A percentile compares a stretch with the other conserved stretches of the same genome.
Evolutionary conservation across 2,888 invertebrate species (phyloP).

Genomic region (Drosophila recens): DNA sequence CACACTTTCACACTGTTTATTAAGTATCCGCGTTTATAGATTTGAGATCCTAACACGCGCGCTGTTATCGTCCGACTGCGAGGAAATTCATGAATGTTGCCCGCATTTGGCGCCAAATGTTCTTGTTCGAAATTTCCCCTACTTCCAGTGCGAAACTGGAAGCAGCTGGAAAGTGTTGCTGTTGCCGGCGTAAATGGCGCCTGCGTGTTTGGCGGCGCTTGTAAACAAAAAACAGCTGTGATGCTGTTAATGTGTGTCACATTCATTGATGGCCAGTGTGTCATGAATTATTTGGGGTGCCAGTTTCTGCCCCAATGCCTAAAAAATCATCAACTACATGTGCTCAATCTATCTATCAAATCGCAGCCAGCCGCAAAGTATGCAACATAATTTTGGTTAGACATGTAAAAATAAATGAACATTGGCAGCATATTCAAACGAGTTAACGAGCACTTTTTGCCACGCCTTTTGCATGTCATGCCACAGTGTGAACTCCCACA

Average conservation of each 20-base stretch:
- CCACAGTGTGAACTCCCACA: conserved; percentile 31
- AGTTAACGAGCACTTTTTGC: conserved; percentile 34
- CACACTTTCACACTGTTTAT: conserved; percentile 5
- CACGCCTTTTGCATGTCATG: conserved; percentile 63
- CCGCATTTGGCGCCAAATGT: conserved; percentile 70
- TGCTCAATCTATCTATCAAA: conserved; percentile 9
- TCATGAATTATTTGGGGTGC: neutral
- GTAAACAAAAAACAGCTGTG: conserved; percentile 72
- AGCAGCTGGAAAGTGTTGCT: conserved; percentile 47
- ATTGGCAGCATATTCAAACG: conserved; percentile 1
- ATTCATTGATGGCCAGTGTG: conserved; percentile 25
- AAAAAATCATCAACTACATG: conserved; percentile 11
- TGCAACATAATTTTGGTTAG: conserved; percentile 18
- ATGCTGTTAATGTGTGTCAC: conserved; percentile 9
- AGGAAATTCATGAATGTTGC: conserved; percentile 11
- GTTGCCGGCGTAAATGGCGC: conserved; percentile 65
- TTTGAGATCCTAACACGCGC: conserved; percentile 52
- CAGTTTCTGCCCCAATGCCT: neutral
- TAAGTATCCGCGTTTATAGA: conserved; percentile 25
- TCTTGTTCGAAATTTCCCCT: conserved; percentile 56
- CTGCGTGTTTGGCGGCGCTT: conserved; percentile 39
- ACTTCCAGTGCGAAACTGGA: conserved; percentile 55
- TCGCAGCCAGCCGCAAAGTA: conserved; percentile 21
- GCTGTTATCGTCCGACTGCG: conserved; percentile 57
- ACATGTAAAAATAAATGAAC: neutral